Evolutionary conservation across 2,888 invertebrate genomes (phyloP), one percentile per base, ranked within the genome.

Genomic region (Trichopria drosophilae): DNA sequence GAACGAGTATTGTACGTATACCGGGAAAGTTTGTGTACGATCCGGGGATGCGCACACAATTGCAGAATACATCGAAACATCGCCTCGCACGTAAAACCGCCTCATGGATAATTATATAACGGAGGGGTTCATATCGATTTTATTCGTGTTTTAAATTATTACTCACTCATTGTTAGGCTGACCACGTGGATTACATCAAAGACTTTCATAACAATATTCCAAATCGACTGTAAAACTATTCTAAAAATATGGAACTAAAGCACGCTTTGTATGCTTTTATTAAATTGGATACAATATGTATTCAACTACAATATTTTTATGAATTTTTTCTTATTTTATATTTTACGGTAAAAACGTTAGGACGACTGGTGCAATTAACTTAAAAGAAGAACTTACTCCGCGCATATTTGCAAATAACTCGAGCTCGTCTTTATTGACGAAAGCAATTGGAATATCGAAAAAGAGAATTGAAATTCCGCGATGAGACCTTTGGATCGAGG

Each of bases 41-140:
- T 34, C 39, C 41, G 22, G 36, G 40, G 41, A 22, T 35, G 42
- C 24, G 16, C 50, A 43, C 28, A 43, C 37, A 44, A 45, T 41
- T 34, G 49, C 39, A 40, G 12, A 35, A 52, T 51, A 53, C 41
- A 35, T 42, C 51, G 37, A 50, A 39, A 42, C 31, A 23, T 22
- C 31, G 34, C 34, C 31, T 23, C 9, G n/a, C 20, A 22, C 19
- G 12, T 10, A n/a, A 15, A 10, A 36, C n/a, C 10, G 19, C 13
- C 43, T 24, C 23, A 20, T 7, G 39, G n/a, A 22, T 34, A 32
- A 24, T 24, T 22, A 29, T 23, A 13, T 15, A n/a, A n/a, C n/a
- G n/a, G n/a, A n/a, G n/a, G n/a, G n/a, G n/a, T n/a, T n/a, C n/a
- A 40, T 62, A 68, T 69, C 63, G 68, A 71, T 71, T 69, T 66